A percentile compares a stretch with the other conserved stretches of the same genome.
These are phyloP conservation scores for Drosophila neonasuta DNA, from an alignment of 2,888 invertebrate genomes.

Conservation along the genomic window DNA sequence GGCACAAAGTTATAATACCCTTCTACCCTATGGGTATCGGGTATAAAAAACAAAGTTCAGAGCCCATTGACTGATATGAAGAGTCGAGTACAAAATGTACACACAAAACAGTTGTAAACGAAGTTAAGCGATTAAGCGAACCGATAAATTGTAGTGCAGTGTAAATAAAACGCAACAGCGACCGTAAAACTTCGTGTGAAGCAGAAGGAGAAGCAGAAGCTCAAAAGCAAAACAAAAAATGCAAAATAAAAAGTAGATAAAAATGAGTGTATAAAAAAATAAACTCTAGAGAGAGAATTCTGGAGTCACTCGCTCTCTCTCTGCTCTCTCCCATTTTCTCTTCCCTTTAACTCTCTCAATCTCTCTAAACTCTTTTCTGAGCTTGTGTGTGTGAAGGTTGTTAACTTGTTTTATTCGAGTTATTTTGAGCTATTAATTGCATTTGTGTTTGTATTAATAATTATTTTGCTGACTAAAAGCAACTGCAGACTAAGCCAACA, in stretches of 20 bases:
- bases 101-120: conserved; percentile 48
- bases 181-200: conserved; percentile 19
- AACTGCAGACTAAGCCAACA: conserved; percentile 28
- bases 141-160: conserved; percentile 57
- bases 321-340: background rate
- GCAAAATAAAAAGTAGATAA: conserved; percentile 41
- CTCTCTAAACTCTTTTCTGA: conserved; percentile 17
- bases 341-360: background rate
- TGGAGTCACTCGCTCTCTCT: conserved; percentile 1
- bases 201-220: conserved; percentile 43
- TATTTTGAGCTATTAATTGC: conserved; percentile 38
- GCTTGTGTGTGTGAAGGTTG: conserved; percentile 33
- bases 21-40: no score
- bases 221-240: conserved; percentile 68
- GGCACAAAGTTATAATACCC: no score
- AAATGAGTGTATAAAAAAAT: conserved; percentile 7
- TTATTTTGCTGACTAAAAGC: conserved; percentile 48
- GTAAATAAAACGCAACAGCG: conserved; percentile 47
- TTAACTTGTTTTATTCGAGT: conserved; percentile 35
- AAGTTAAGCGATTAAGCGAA: conserved; percentile 65
- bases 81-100: conserved; percentile 35
- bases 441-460: conserved; percentile 45
- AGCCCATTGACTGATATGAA: conserved; percentile 47
- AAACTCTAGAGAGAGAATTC: conserved; percentile 10
- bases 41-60: conserved; percentile 38